A percentile compares a stretch with the other conserved stretches of the same genome.
These are phyloP conservation scores for Brachionus rotundiformis DNA, from an alignment of 1,140 invertebrate genomes.

Conservation along the genomic window DNA sequence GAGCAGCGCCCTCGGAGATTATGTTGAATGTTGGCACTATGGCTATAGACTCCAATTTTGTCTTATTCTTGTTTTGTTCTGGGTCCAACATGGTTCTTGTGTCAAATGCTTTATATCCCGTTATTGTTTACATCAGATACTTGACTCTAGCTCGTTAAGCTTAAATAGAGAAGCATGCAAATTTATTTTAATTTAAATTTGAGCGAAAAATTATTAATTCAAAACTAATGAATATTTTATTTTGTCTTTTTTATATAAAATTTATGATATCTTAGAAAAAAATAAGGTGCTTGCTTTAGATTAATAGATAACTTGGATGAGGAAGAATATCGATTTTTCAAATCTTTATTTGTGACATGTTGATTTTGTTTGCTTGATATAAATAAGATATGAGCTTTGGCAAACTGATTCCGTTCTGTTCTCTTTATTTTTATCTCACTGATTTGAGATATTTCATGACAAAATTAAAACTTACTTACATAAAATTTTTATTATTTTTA, in stretches of 20 bases:
- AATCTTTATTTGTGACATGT: not conserved
- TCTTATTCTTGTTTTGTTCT: not conserved
- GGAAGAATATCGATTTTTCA: not conserved
- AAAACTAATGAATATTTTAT: constrained; percentile 2
- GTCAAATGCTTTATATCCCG: not conserved
- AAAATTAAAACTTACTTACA: too few species aligned
- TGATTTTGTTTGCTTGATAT: not conserved
- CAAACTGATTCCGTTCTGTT: too few species aligned
- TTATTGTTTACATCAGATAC: constrained; percentile 2
- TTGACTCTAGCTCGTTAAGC: too few species aligned
- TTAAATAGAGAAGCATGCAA: not conserved
- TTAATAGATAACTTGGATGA: not conserved
- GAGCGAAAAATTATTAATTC: not conserved
- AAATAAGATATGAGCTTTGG: not conserved
- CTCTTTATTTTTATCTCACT: too few species aligned
- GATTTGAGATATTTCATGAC: too few species aligned
- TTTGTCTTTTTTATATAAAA: constrained; percentile 9
- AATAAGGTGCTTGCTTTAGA: not conserved
- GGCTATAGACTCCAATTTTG: not conserved
- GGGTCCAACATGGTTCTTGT: not conserved
- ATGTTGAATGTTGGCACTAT: constrained; percentile 9
- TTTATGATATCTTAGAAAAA: too few species aligned
- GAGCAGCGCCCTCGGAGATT: not conserved
- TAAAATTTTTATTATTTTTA: too few species aligned
- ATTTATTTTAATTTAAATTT: not conserved